Percentiles rank a stretch among this genome's conserved stretches.
These are phyloP conservation scores for Sialis fuliginosa DNA, from an alignment of 2,888 invertebrate species.

Conservation along the genomic window DNA sequence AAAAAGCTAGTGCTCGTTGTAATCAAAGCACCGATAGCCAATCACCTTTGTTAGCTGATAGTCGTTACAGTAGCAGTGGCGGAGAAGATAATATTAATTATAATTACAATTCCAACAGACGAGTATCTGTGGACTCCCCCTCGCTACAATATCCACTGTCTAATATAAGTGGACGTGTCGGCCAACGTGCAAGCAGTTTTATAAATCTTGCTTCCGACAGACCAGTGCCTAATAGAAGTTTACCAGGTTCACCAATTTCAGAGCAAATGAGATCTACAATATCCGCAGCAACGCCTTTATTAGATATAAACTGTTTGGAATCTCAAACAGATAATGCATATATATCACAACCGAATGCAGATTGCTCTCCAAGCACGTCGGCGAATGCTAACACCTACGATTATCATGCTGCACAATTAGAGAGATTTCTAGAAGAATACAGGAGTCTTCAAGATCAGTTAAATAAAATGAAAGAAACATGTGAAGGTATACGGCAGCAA, in stretches of 20 bases:
- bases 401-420: slow-evolving; percentile 62
- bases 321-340: slow-evolving; percentile 18
- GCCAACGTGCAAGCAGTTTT: slow-evolving; percentile 49
- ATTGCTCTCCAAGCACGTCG: slow-evolving; percentile 19
- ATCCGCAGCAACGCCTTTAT: slow-evolving; percentile 34
- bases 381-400: slow-evolving; percentile 45
- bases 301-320: slow-evolving; percentile 37
- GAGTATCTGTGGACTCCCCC: slow-evolving; percentile 28
- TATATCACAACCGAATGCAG: slow-evolving; percentile 19
- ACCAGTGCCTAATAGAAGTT: slow-evolving; percentile 36
- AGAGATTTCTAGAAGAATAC: slow-evolving; percentile 64
- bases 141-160: slow-evolving; percentile 19
- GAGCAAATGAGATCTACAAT: slow-evolving; percentile 12
- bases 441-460: slow-evolving; percentile 58
- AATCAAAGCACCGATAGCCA: slow-evolving; percentile 43
- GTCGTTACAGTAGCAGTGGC: slow-evolving; percentile 54
- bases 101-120: slow-evolving; percentile 26
- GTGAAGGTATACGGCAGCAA: slow-evolving; percentile 43
- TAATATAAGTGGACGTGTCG: slow-evolving; percentile 17
- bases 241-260: slow-evolving; percentile 46
- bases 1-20: slow-evolving; percentile 14
- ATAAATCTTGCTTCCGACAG: slow-evolving; percentile 37
- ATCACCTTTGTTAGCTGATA: slow-evolving; percentile 50
- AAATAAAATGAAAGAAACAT: slow-evolving; percentile 63
- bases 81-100: slow-evolving; percentile 38